These are phyloP conservation scores for Cetonia aurata DNA, from an alignment of 2,888 invertebrate species.

Conservation along the genomic window DNA sequence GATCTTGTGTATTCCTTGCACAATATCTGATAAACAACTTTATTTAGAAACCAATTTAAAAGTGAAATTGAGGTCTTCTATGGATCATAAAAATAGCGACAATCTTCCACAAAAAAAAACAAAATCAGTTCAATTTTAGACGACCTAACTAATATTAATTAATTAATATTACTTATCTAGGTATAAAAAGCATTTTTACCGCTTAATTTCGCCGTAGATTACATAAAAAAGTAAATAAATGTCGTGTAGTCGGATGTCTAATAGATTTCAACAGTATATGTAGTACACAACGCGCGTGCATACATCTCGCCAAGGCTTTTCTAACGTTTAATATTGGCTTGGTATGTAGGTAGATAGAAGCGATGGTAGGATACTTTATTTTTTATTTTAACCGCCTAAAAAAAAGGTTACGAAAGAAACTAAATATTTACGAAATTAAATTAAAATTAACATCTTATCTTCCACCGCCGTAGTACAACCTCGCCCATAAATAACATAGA, in stretches of 20 bases:
- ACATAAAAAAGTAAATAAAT: no score
- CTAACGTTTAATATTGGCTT: background rate
- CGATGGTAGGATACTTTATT: conserved; percentile 13
- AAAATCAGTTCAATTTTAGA: no score
- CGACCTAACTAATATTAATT: no score
- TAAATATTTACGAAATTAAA: conserved; percentile 37
- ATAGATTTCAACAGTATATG: conserved; percentile 16
- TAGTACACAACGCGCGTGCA: background rate
- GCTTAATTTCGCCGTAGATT: no score
- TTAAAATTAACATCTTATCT: conserved; percentile 24
- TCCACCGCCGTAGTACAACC: conserved; percentile 1
- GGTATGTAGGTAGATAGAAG: background rate
- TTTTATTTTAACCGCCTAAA: conserved; percentile 6
- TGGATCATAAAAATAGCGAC: no score
- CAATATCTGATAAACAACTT: no score
- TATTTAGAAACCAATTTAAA: no score
- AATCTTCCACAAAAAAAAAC: no score
- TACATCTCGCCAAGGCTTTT: background rate
- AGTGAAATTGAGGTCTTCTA: no score
- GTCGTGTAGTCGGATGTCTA: background rate
- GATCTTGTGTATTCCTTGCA: no score
- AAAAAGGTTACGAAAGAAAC: conserved; percentile 20
- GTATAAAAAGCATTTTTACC: no score
- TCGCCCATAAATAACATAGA: conserved; percentile 13
- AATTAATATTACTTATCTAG: no score